Conservation (phyloP, 2,113 vertebrate species). For the Boulengeromyrus knoepffleri region DNA sequence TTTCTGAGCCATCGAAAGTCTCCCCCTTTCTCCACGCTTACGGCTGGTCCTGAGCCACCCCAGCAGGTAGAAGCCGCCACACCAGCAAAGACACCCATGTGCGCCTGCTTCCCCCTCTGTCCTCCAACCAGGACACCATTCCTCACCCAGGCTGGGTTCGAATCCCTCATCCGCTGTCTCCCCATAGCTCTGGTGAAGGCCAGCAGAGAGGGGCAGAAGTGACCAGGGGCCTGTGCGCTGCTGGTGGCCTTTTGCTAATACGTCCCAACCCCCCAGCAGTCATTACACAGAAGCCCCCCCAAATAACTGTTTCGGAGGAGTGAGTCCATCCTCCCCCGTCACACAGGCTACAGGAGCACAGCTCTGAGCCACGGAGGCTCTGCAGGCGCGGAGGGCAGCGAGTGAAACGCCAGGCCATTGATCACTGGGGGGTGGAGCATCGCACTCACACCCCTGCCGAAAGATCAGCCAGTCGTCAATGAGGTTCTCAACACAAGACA, state of each 20-base stretch:
- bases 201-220: background rate
- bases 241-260: too few relatives aligned
- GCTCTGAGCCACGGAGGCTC: background rate
- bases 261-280: background rate
- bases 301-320: background rate
- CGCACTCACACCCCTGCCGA: background rate
- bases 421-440: background rate
- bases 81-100: background rate
- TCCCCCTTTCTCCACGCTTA: background rate
- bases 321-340: background rate
- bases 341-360: background rate
- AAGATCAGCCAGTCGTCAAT: background rate
- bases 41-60: background rate
- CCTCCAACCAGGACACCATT: background rate
- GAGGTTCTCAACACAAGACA: background rate
- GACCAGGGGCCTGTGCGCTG: background rate
- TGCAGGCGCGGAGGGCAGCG: background rate
- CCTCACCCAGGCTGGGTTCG: background rate
- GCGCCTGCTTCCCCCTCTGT: constrained; percentile 22
- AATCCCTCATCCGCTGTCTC: background rate
- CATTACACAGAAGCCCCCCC: background rate
- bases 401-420: background rate
- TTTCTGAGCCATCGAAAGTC: background rate
- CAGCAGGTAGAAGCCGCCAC: too few relatives aligned
- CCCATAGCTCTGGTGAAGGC: background rate